phyloP scores from a whole-genome alignment of 2,113 vertebrate genomes.

The Trachemys scripta region DNA sequence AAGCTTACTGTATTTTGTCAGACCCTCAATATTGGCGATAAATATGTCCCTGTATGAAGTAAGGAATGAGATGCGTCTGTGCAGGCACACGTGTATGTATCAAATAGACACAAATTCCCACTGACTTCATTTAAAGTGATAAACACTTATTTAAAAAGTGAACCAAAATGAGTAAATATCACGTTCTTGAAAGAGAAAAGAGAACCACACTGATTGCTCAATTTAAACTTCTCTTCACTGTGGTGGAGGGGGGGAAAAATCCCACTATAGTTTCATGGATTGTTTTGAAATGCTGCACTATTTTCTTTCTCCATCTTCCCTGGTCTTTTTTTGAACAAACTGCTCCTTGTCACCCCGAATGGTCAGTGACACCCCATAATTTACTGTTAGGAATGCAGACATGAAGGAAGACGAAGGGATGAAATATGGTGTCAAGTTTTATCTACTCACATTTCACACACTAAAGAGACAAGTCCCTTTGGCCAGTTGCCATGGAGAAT shows the following conservation, averaged over 20 bases:
- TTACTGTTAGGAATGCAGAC: conserved; percentile 78
- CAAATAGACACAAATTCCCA: not conserved
- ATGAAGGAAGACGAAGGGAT: conserved; percentile 46
- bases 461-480: conserved; percentile 63
- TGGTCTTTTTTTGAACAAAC: conserved; percentile 59
- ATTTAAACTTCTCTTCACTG: conserved; percentile 53
- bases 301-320: conserved; percentile 39
- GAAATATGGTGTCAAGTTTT: conserved; percentile 65
- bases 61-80: fast-evolving
- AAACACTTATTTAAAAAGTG: not conserved
- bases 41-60: conserved; percentile 46
- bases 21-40: not conserved
- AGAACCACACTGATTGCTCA: conserved; percentile 59
- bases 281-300: conserved; percentile 64
- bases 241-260: not conserved
- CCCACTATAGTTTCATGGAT: conserved; percentile 48
- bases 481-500: conserved; percentile 74
- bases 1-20: not conserved
- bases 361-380: conserved; percentile 71
- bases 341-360: conserved; percentile 53
- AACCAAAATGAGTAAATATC: not conserved
- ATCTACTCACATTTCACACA: conserved; percentile 70
- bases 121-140: not conserved
- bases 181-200: conserved; percentile 42
- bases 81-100: fast-evolving